Base-by-base conservation (phyloP, 2,113 vertebrate species). In the Phalacrocorax aristotelis region DNA sequence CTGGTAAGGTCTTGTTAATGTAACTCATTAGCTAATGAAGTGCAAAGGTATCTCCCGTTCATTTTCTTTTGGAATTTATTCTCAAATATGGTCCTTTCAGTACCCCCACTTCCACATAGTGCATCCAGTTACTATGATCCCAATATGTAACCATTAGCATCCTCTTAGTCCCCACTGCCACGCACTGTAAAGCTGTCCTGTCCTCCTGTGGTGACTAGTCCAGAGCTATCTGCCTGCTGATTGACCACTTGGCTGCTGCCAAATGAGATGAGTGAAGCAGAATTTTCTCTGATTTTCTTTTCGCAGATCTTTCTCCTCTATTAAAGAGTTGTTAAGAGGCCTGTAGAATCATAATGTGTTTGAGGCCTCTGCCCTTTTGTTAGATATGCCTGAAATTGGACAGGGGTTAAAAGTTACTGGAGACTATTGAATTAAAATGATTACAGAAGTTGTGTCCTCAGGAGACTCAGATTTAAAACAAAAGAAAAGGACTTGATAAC, bases 111-210 rank as follows among this genome's bases (percentile, higher is more conserved):
- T 66, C n/a, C 34, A 62, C 16, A 17, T 5, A 29, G 32, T 38
- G 29, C 15, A 19, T 70, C 11, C 13, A 66, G 30, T 44, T 78
- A 8, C 34, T 58, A 11, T 51, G 7, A 64, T 68, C 26, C 14
- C 38, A 8, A 7, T 19, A 22, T 0, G 0, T 29, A 64, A 10
- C 29, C 3, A 1, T 29, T 4, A 14, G 9, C 17, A 55, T 19
- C 15, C 13, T 55, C 16, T 61, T 20, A 21, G 13, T 69, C 10
- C 10, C 23, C 17, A 6, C 27, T 46, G 29, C 32, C 10, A 1
- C 15, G 34, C 30, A 6, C 34, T 62, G 19, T 54, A 38, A 13
- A 1, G 2, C 29, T n/a, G 5, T 34, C 16, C 18, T 3, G 1
- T 64, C 22, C 29, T 69, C 15, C 44, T 17, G 25, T 14, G 46